These are phyloP conservation scores for Gerosis bhagava DNA, from an alignment of 2,888 invertebrate species.

Conservation along the genomic window DNA sequence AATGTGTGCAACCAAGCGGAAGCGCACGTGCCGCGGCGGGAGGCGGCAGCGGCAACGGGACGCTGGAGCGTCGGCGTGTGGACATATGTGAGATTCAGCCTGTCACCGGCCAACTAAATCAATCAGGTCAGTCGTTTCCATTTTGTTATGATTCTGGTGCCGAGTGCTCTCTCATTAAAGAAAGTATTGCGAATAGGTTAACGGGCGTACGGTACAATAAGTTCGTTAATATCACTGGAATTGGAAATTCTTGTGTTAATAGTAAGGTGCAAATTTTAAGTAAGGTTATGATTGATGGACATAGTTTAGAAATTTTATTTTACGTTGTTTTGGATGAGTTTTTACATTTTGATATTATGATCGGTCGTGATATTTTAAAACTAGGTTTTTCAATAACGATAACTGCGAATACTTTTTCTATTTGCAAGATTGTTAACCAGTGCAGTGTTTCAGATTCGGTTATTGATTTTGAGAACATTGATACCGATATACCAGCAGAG, in stretches of 20 bases:
- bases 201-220: conserved; percentile 5
- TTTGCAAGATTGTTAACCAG: no score
- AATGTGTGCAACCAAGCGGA: no score
- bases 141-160: no score
- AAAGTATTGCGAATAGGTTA: conserved; percentile 10
- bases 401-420: background rate
- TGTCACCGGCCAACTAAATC: no score
- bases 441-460: no score
- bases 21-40: no score
- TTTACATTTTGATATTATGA: conserved; percentile 2
- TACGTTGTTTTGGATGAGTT: background rate
- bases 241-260: conserved; percentile 5
- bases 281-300: no score
- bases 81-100: no score
- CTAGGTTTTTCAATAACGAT: background rate
- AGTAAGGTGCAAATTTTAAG: conserved; percentile 1
- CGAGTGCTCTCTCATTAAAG: conserved; percentile 7
- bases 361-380: conserved; percentile 2
- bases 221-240: conserved; percentile 9
- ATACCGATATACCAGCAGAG: background rate
- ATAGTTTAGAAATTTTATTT: no score
- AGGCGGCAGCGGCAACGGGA: no score
- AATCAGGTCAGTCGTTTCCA: background rate
- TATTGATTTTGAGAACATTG: background rate
- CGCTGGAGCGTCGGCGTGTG: no score